A percentile compares a stretch with the other conserved stretches of the same genome.
These are phyloP conservation scores for Copidosoma floridanum DNA, from an alignment of 1,140 invertebrate species.

Conservation along the genomic window DNA sequence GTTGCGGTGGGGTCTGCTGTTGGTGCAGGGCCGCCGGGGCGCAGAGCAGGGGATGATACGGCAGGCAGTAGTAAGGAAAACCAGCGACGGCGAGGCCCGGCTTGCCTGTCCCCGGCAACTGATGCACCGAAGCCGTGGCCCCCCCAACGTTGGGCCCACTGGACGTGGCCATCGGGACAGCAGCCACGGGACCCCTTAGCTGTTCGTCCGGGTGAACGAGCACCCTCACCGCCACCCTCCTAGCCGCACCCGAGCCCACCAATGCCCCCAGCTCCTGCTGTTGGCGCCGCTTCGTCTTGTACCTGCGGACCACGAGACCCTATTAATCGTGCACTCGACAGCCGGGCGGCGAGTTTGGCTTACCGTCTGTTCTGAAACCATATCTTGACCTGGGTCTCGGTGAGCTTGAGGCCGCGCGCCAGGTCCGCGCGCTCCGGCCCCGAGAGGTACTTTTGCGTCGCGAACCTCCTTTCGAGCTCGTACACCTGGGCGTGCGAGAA, in stretches of 20 bases:
- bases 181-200: constrained; percentile 17
- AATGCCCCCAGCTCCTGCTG: constrained; percentile 53
- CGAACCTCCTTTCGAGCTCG: constrained; percentile 90
- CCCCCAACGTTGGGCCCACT: background rate
- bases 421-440: constrained; percentile 92
- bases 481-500: constrained; percentile 95
- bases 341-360: background rate
- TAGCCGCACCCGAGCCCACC: constrained; percentile 49
- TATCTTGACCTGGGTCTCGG: constrained; percentile 84
- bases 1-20: background rate
- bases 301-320: constrained; percentile 33
- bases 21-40: constrained; percentile 40
- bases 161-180: background rate
- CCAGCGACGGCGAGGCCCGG: constrained; percentile 28
- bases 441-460: constrained; percentile 91
- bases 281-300: constrained; percentile 54
- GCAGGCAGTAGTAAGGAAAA: constrained; percentile 54
- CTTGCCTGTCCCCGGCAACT: background rate
- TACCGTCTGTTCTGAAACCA: constrained; percentile 57
- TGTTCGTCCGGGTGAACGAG: constrained; percentile 54
- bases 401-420: constrained; percentile 83
- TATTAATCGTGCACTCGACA: background rate
- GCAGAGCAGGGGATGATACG: constrained; percentile 54
- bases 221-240: constrained; percentile 52
- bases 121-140: background rate